Evolutionary conservation across 2,888 invertebrate species (phyloP), one percentile per base, ranked within the genome.

Genomic region (Tinea trinotella): DNA sequence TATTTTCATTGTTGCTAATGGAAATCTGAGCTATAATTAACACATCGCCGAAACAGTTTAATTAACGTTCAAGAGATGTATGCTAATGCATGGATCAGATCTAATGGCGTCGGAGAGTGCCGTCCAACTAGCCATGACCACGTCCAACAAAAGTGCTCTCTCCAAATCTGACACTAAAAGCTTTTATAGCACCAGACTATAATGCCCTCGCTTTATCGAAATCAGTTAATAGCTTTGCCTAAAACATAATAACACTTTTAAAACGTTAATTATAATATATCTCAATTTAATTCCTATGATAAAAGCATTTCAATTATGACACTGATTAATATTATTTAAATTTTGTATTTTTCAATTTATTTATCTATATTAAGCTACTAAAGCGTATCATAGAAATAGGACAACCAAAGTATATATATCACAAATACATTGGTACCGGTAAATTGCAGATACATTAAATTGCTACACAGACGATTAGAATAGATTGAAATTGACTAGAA

Each of bases 151-250:
- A 50, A 50, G 50, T 50, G 50, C 50, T 50, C 20, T 54, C 30
- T 36, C 20, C 53, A 57, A 55, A 56, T 54, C 56, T 52, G 56
- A 60, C 61, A 60, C 60, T 61, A 61, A 61, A 61, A 61, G 61
- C 61, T 61, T 61, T 61, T 58, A 61, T 58, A 57, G 57, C 56
- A 20, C 19, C 53, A 57, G 22, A 50, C 50, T 15, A 19, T 15
- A 18, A 50, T 24, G 24, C 24, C 24, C 24, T 50, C 50, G 24
- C 24, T 24, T 24, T 24, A 24, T 50, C 50, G 50, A 24, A 50
- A 50, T 50, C 46, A 17, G 46, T 19, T 40, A 19, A 46, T 46
- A 46, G 46, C 46, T 46, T 19, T 15, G 40, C 40, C 40, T 40
- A 15, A 40, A 40, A 40, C 15, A 40, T 40, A 13, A 40, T 40